Conservation (phyloP, 2,797 vertebrate genomes). For the Rhabdophis nuchalis region DNA sequence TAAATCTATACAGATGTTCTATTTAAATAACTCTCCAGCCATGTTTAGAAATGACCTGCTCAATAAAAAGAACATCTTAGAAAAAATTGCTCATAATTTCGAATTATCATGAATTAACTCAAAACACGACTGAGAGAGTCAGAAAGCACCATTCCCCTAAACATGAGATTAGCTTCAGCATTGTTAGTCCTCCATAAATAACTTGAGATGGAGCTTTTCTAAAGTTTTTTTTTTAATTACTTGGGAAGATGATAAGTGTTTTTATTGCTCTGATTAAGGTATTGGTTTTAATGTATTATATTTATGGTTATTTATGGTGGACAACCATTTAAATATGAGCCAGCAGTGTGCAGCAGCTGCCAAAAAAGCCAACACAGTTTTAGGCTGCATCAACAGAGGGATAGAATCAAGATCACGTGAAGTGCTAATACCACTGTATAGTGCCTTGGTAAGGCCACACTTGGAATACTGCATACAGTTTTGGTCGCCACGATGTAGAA, state of each 20-base stretch:
- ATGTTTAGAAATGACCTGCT: not conserved
- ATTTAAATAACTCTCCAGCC: not conserved
- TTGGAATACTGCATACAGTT: too few relatives aligned
- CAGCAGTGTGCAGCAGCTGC: too few relatives aligned
- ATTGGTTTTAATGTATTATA: not conserved
- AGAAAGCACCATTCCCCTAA: not conserved
- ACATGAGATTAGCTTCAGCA: not conserved
- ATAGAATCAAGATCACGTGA: too few relatives aligned
- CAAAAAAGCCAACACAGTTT: too few relatives aligned
- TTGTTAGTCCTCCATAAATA: not conserved
- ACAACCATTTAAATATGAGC: too few relatives aligned
- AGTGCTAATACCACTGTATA: too few relatives aligned
- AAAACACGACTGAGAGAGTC: not conserved
- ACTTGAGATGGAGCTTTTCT: not conserved
- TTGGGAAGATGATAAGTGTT: not conserved
- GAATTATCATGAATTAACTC: not conserved
- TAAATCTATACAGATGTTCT: not conserved
- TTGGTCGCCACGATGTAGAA: too few relatives aligned
- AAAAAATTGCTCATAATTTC: not conserved
- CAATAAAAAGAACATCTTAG: not conserved
- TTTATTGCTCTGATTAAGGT: not conserved
- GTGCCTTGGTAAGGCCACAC: too few relatives aligned
- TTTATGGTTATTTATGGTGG: too few relatives aligned
- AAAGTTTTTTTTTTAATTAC: not conserved
- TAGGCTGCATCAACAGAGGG: too few relatives aligned